Percentiles rank a stretch among this genome's conserved stretches.
These are phyloP conservation scores for Cheilosia soror DNA, from an alignment of 2,888 invertebrate genomes.

Conservation along the genomic window DNA sequence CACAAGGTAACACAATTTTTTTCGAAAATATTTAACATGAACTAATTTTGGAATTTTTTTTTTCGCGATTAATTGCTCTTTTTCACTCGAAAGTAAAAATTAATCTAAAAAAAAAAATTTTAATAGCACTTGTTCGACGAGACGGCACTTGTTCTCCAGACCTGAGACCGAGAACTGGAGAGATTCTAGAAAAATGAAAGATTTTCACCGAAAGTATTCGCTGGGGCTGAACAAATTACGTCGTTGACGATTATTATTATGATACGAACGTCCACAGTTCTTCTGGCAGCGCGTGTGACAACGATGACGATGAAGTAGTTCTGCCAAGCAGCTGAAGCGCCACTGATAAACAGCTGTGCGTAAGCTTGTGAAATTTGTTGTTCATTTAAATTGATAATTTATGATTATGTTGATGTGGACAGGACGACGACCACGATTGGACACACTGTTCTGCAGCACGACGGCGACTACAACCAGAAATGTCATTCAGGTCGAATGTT, in stretches of 20 bases:
- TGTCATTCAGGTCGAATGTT: conserved; percentile 75
- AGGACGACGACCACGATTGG: conserved; percentile 23
- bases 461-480: conserved; percentile 45
- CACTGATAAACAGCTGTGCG: conserved; percentile 71
- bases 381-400: conserved; percentile 55
- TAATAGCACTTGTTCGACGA: conserved; percentile 1
- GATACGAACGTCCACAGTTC: conserved; percentile 58
- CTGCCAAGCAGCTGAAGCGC: conserved; percentile 36
- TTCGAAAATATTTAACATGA: neutral
- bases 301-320: conserved; percentile 48
- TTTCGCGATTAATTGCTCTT: neutral
- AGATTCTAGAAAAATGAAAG: conserved; percentile 19
- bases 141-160: conserved; percentile 59
- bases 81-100: conserved; percentile 3
- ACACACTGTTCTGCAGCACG: neutral
- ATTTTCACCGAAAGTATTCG: conserved; percentile 19
- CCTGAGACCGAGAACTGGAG: neutral
- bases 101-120: neutral
- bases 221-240: conserved; percentile 33
- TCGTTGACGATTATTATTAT: conserved; percentile 16
- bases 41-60: neutral
- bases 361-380: conserved; percentile 56
- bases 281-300: conserved; percentile 37
- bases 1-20: conserved; percentile 2
- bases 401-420: conserved; percentile 8